Percentiles rank a stretch among this genome's conserved stretches.
Conservation (phyloP, 1,140 invertebrate genomes). For the Drosophila santomea region DNA sequence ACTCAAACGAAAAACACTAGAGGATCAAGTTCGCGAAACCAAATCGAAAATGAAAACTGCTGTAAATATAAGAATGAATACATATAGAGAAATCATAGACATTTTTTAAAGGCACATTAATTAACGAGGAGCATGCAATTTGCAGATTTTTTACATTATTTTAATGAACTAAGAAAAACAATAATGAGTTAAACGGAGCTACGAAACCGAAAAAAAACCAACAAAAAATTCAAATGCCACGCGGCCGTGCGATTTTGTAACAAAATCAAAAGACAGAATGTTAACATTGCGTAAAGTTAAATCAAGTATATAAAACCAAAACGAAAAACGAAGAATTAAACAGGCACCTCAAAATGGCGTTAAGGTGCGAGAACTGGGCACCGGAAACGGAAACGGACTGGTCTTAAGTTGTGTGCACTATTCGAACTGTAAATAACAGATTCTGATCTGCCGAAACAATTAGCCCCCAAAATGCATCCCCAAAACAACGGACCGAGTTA, state of each 20-base stretch:
- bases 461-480: slow-evolving; percentile 15
- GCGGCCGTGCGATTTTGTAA: slow-evolving; percentile 70
- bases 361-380: slow-evolving; percentile 25
- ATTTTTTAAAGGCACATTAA: slow-evolving; percentile 82
- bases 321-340: not conserved
- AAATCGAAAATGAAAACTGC: slow-evolving; percentile 63
- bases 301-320: slow-evolving; percentile 17
- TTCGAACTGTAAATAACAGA: slow-evolving; percentile 83
- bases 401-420: slow-evolving; percentile 71
- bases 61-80: slow-evolving; percentile 84
- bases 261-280: slow-evolving; percentile 80
- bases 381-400: slow-evolving; percentile 51
- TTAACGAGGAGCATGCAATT: slow-evolving; percentile 72
- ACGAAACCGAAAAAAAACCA: slow-evolving; percentile 22
- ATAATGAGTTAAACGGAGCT: slow-evolving; percentile 52
- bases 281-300: slow-evolving; percentile 79
- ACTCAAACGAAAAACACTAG: slow-evolving; percentile 27
- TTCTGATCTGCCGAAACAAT: slow-evolving; percentile 40
- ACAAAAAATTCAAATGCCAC: slow-evolving; percentile 26
- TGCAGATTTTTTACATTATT: slow-evolving; percentile 81
- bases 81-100: slow-evolving; percentile 79
- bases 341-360: slow-evolving; percentile 7
- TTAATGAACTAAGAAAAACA: slow-evolving; percentile 69
- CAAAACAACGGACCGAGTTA: slow-evolving; percentile 33
- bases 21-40: slow-evolving; percentile 30